These are phyloP conservation scores for Bostrychus sinensis DNA, from an alignment of 2,113 vertebrate genomes.

Conservation along the genomic window DNA sequence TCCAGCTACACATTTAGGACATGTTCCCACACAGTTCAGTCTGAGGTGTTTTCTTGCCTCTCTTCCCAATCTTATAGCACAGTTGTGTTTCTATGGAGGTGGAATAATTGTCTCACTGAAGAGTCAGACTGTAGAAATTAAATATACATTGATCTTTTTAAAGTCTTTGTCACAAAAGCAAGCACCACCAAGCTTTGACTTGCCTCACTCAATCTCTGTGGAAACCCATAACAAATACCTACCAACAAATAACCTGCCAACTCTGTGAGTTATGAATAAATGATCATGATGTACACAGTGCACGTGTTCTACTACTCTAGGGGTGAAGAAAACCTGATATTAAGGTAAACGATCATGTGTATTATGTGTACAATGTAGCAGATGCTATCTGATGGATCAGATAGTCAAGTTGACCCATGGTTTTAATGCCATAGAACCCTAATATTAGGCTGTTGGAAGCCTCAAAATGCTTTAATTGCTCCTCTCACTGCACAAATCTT, in stretches of 20 bases:
- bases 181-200: constrained; percentile 37
- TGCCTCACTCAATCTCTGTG: constrained; percentile 24
- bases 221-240: constrained; percentile 32
- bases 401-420: not conserved
- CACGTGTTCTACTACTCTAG: too few relatives aligned
- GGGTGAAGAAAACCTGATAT: too few relatives aligned
- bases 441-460: not conserved
- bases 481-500: not conserved
- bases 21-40: not conserved
- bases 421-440: not conserved
- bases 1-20: not conserved
- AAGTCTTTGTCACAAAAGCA: constrained; percentile 48
- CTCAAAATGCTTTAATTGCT: not conserved
- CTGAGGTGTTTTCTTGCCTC: too few relatives aligned
- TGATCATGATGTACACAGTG: constrained; percentile 2
- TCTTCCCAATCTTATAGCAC: too few relatives aligned
- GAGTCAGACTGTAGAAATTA: constrained; percentile 47
- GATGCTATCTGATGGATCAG: too few relatives aligned
- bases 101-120: constrained; percentile 23
- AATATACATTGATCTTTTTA: constrained; percentile 53
- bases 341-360: too few relatives aligned
- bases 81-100: constrained; percentile 28
- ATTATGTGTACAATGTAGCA: too few relatives aligned
- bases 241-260: too few relatives aligned
- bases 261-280: constrained; percentile 39